Percentiles rank a stretch among this genome's conserved stretches.
Evolutionary conservation across 2,797 vertebrate species (phyloP).

Genomic region (Spinus olivaceus): DNA sequence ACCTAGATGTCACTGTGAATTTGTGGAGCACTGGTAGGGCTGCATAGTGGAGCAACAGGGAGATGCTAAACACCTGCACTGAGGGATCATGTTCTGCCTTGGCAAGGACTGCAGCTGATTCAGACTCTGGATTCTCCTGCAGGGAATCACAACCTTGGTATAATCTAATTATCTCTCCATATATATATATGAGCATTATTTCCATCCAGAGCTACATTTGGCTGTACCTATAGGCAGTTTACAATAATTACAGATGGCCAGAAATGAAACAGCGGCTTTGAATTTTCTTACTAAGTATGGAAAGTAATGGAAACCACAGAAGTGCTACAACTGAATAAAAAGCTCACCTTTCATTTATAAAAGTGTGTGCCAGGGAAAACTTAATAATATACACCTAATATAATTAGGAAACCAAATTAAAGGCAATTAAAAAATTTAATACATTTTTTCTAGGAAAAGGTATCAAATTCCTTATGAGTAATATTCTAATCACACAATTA

Average conservation of each 20-base stretch:
- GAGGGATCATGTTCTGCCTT: not conserved
- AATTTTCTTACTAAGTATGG: not conserved
- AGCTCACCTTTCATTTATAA: not conserved
- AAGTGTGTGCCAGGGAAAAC: not conserved
- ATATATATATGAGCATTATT: not conserved
- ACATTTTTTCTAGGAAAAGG: not conserved
- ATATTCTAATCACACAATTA: not conserved
- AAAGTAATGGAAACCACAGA: slow-evolving; percentile 1
- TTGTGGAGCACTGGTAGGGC: not conserved
- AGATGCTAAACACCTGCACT: not conserved
- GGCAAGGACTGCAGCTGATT: not conserved
- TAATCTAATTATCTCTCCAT: slow-evolving; percentile 23
- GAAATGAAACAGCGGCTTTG: not conserved
- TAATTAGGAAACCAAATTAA: slow-evolving; percentile 4
- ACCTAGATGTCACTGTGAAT: not conserved
- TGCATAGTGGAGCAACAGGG: not conserved
- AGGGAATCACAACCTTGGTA: not conserved
- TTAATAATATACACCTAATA: not conserved
- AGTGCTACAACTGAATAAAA: not conserved
- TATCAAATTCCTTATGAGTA: not conserved
- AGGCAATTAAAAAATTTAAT: not conserved
- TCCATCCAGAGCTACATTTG: not conserved
- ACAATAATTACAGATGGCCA: not conserved
- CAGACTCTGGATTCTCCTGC: not conserved
- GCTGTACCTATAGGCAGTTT: not conserved